A percentile compares a stretch with the other conserved stretches of the same genome.
phyloP scores from a whole-genome alignment of 2,888 invertebrate genomes.

The Rhabditoides inermis region DNA sequence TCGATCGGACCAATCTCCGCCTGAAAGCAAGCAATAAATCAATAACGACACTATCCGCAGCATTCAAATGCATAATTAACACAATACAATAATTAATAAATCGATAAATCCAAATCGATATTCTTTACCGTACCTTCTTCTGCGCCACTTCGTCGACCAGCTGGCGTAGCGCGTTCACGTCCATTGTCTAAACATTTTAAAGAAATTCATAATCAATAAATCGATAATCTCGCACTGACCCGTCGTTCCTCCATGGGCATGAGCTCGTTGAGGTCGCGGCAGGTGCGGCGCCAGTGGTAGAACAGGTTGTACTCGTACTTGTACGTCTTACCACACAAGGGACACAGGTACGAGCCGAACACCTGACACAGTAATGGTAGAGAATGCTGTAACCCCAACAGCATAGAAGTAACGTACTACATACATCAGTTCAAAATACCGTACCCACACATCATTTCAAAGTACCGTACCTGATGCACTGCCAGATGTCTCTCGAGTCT shows the following conservation, averaged over 20 bases:
- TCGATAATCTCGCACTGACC: not conserved
- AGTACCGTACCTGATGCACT: conserved; percentile 40
- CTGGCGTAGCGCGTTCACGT: conserved; percentile 34
- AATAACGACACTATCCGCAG: too few relatives aligned
- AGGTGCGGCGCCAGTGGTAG: conserved; percentile 45
- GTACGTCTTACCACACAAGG: conserved; percentile 44
- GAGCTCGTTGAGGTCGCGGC: conserved; percentile 41
- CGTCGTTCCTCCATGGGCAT: conserved; percentile 11
- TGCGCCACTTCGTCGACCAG: conserved; percentile 40
- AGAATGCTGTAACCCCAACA: not conserved
- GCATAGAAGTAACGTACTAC: too few relatives aligned
- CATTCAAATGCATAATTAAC: too few relatives aligned
- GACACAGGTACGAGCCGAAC: conserved; percentile 37
- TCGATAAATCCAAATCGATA: conserved; percentile 4
- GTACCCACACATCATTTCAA: not conserved
- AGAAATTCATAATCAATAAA: too few relatives aligned
- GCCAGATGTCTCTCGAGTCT: conserved; percentile 43
- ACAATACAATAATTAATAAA: too few relatives aligned
- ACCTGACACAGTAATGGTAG: conserved; percentile 8
- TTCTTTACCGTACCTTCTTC: too few relatives aligned
- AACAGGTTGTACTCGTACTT: conserved; percentile 49
- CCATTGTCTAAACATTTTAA: conserved; percentile 23
- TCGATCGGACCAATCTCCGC: conserved; percentile 16
- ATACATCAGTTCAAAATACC: not conserved
- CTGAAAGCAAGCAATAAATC: too few relatives aligned